Percentiles rank a stretch among this genome's conserved stretches.
These are phyloP conservation scores for Abscondita cerata DNA, from an alignment of 2,888 invertebrate species.

Conservation along the genomic window DNA sequence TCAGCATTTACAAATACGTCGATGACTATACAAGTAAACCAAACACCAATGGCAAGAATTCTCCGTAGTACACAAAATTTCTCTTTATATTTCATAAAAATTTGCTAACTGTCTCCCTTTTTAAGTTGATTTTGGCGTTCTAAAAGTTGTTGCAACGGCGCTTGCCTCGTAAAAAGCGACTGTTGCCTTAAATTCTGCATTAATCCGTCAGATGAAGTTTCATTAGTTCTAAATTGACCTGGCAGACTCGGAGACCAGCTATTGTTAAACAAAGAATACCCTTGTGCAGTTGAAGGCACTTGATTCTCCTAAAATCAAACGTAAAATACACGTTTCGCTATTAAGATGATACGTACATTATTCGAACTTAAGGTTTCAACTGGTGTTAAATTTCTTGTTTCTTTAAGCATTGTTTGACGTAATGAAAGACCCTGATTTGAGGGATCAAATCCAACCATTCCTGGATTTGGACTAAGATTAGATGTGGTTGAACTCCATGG, in stretches of 20 bases:
- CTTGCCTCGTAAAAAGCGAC: slow-evolving; percentile 79
- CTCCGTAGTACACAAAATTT: background rate
- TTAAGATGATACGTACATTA: slow-evolving; percentile 14
- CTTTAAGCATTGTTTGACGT: slow-evolving; percentile 57
- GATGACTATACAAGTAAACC: background rate
- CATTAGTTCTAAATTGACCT: slow-evolving; percentile 46
- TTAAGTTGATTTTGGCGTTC: slow-evolving; percentile 78
- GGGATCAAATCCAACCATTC: slow-evolving; percentile 28
- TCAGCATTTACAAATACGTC: background rate
- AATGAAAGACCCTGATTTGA: slow-evolving; percentile 49
- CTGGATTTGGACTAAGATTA: slow-evolving; percentile 18
- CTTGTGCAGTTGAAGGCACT: slow-evolving; percentile 40
- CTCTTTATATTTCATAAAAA: background rate
- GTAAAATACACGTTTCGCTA: background rate
- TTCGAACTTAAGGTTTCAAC: slow-evolving; percentile 20
- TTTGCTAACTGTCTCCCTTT: slow-evolving; percentile 45
- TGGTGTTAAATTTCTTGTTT: slow-evolving; percentile 46
- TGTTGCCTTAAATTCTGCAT: slow-evolving; percentile 55
- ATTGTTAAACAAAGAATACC: slow-evolving; percentile 58
- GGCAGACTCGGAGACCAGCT: slow-evolving; percentile 57
- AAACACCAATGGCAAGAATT: background rate
- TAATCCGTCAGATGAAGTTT: slow-evolving; percentile 39
- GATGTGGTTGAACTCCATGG: slow-evolving; percentile 43
- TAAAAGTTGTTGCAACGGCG: slow-evolving; percentile 77
- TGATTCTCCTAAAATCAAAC: slow-evolving; percentile 25